Conservation (phyloP, 2,888 invertebrate species). For the Perizoma flavofasciatum region DNA sequence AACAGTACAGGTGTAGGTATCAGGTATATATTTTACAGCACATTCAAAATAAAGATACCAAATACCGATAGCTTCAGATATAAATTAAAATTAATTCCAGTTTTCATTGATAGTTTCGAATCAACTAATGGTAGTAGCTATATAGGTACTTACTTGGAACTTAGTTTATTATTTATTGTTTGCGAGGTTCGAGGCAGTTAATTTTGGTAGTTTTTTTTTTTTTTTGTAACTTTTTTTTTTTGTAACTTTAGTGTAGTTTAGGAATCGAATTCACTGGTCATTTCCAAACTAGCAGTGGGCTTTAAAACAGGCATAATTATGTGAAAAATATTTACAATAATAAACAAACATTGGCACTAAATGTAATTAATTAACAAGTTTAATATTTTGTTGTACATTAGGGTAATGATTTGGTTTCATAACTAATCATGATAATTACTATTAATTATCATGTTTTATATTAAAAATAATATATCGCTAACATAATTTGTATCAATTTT, state of each 20-base stretch:
- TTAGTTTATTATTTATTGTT: too few species aligned
- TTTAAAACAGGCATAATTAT: background rate
- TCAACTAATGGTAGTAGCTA: too few species aligned
- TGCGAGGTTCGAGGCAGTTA: too few species aligned
- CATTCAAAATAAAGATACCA: constrained; percentile 14
- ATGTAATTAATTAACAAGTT: constrained; percentile 53
- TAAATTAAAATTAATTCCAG: background rate
- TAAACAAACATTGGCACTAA: constrained; percentile 74
- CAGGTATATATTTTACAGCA: constrained; percentile 30
- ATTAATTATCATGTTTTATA: constrained; percentile 14
- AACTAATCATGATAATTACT: constrained; percentile 26
- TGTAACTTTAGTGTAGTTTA: too few species aligned
- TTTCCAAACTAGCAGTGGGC: too few species aligned
- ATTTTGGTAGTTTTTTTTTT: too few species aligned
- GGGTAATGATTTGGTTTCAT: constrained; percentile 77
- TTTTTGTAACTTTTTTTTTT: too few species aligned
- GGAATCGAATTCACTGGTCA: too few species aligned
- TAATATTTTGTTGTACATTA: constrained; percentile 73
- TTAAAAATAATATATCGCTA: constrained; percentile 34
- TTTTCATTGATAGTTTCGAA: too few species aligned
- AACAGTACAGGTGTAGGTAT: constrained; percentile 48
- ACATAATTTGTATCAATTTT: constrained; percentile 67
- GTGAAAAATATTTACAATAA: constrained; percentile 32
- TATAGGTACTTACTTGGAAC: too few species aligned
- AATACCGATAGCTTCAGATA: background rate